Conservation (phyloP, 2,113 vertebrate genomes). For the Larimichthys crocea region DNA sequence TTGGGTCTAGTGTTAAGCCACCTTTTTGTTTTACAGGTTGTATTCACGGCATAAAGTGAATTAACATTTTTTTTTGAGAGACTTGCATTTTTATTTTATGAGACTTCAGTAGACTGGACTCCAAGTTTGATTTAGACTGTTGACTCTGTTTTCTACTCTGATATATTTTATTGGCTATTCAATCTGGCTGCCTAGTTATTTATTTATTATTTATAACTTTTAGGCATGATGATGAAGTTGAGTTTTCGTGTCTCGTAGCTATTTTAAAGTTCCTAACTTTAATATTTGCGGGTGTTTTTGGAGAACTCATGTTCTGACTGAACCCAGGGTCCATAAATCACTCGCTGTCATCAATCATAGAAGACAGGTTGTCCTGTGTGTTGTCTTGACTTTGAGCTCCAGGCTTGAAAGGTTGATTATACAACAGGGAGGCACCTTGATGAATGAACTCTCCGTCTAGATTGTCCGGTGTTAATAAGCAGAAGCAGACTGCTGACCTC, state of each 20-base stretch:
- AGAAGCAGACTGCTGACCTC: conserved; percentile 54
- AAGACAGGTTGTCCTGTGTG: conserved; percentile 6
- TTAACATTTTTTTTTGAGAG: not conserved
- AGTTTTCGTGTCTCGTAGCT: not conserved
- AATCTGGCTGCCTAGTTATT: not conserved
- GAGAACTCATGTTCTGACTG: conserved; percentile 2
- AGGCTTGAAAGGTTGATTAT: conserved; percentile 39
- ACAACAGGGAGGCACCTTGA: conserved; percentile 41
- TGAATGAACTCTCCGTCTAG: conserved; percentile 24
- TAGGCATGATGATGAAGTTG: not conserved
- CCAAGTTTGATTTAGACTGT: not conserved
- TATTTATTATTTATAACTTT: too few relatives aligned
- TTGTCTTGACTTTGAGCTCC: conserved; percentile 46
- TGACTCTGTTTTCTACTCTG: not conserved
- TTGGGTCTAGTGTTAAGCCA: not conserved
- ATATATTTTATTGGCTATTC: not conserved
- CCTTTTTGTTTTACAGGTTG: conserved; percentile 12
- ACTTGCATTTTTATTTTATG: conserved; percentile 1
- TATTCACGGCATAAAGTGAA: not conserved
- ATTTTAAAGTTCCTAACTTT: not conserved
- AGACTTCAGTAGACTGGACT: not conserved
- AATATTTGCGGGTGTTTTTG: not conserved
- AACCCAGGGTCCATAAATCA: conserved; percentile 14
- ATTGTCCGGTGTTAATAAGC: conserved; percentile 53
- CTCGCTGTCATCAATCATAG: conserved; percentile 34